Conservation (phyloP, 2,797 vertebrate genomes). For the Eurystomus glaucurus region DNA sequence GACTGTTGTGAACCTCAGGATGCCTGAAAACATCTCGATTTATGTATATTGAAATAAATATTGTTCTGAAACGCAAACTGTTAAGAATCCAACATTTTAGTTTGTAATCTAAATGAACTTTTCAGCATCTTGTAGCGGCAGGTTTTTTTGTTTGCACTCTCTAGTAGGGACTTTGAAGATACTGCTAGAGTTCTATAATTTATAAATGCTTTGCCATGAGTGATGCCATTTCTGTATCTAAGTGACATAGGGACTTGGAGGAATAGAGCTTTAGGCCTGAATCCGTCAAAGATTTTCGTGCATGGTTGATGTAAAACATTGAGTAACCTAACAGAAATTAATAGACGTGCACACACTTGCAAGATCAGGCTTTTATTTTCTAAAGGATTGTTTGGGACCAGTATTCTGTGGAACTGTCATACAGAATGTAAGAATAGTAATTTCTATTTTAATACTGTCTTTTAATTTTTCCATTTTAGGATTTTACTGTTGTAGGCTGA, state of each 20-base stretch:
- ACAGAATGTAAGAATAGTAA: background rate
- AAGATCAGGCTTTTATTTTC: background rate
- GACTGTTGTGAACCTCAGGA: background rate
- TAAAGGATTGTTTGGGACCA: background rate
- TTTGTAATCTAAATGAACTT: background rate
- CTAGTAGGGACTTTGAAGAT: background rate
- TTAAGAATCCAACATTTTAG: background rate
- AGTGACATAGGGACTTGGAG: background rate
- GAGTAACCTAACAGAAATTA: background rate
- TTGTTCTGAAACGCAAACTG: background rate
- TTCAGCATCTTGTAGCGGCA: background rate
- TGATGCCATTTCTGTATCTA: background rate
- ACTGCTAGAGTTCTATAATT: background rate
- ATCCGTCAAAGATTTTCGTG: background rate
- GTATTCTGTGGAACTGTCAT: background rate
- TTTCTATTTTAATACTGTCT: background rate
- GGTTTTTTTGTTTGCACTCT: background rate
- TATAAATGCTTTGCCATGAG: background rate
- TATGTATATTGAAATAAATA: background rate
- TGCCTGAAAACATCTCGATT: background rate
- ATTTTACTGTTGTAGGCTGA: background rate
- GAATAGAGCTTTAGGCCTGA: background rate
- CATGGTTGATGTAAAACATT: background rate
- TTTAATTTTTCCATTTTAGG: slow-evolving; percentile 21
- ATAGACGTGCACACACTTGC: background rate